Evolutionary conservation across 2,888 invertebrate species (phyloP), one percentile per base, ranked within the genome.

Genomic region (Agrenia bidenticulata): DNA sequence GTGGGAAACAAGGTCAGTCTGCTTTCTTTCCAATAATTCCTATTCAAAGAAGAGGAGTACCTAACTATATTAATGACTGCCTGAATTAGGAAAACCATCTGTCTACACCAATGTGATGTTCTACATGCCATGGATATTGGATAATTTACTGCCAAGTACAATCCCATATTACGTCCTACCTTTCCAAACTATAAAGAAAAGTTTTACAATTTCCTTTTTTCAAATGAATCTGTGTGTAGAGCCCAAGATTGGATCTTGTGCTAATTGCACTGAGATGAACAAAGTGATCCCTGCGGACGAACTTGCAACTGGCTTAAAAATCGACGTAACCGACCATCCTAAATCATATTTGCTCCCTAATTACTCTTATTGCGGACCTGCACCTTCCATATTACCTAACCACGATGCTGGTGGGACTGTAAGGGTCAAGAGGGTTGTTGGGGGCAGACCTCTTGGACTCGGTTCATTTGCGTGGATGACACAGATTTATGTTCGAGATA

Each of bases 351-450:
- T 70, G 1, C 64, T 70, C 13, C 70, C 70, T 0, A 58, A 59
- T 45, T 62, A 50, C 26, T 62, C 70, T 2, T 45, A 67, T 42
- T 70, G 70, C 55, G 70, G 70, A 2, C 24, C 39, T 21, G 39
- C 59, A 5, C n/a, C 54, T 17, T 9, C 7, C n/a, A 21, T 37
- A 19, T 39, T 57, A 41, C 23, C 13, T 9, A 55, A 27, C 9
- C 15, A 11, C 15, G 49, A 49, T 49, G 49, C 13, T 19, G 54
- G 41, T 13, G 26, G 21, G 7, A n/a, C 45, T 13, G 15, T 23
- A 11, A 41, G 71, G 19, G 64, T 63, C 1, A 71, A 68, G 41
- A 58, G 71, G n/a, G 62, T 71, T 15, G 66, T 68, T 15, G 71
- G 71, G n/a, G 71, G 71, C 23, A 42, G 55, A 21, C 62, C 62